Conservation (phyloP, 2,888 invertebrate species). For the Aphrophora alni region DNA sequence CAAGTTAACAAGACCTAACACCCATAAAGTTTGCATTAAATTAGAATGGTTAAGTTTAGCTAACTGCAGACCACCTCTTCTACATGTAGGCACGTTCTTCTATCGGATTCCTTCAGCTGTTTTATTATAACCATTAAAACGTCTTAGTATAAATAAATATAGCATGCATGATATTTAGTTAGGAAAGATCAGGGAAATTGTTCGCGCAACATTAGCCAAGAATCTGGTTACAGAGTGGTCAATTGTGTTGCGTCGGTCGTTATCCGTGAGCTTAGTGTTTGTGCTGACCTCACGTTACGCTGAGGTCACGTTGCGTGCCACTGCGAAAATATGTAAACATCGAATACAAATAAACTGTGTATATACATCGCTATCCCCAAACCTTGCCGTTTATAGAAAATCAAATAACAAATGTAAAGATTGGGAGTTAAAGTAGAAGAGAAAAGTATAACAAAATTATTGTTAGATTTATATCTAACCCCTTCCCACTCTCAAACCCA, state of each 20-base stretch:
- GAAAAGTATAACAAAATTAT: too few species aligned
- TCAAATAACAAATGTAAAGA: too few species aligned
- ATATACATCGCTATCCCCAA: too few species aligned
- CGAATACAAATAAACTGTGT: too few species aligned
- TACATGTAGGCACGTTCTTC: background rate
- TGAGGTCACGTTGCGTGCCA: too few species aligned
- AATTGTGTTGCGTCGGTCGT: background rate
- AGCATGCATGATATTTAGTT: background rate
- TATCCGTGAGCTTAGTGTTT: background rate
- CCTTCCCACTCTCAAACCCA: too few species aligned
- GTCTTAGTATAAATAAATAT: background rate
- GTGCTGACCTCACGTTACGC: too few species aligned
- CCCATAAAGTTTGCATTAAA: background rate
- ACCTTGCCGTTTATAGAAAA: too few species aligned
- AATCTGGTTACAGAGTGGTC: background rate
- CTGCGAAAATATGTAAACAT: too few species aligned
- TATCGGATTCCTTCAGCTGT: background rate
- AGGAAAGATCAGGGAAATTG: background rate
- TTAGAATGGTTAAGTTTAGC: too few species aligned
- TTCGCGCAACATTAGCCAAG: constrained; percentile 9
- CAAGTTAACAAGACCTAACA: background rate
- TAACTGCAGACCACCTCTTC: background rate
- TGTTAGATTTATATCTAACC: too few species aligned
- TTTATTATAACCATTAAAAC: background rate
- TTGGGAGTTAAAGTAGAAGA: too few species aligned